Evolutionary conservation across 2,113 vertebrate species (phyloP).

Genomic region (Calyptomena viridis): DNA sequence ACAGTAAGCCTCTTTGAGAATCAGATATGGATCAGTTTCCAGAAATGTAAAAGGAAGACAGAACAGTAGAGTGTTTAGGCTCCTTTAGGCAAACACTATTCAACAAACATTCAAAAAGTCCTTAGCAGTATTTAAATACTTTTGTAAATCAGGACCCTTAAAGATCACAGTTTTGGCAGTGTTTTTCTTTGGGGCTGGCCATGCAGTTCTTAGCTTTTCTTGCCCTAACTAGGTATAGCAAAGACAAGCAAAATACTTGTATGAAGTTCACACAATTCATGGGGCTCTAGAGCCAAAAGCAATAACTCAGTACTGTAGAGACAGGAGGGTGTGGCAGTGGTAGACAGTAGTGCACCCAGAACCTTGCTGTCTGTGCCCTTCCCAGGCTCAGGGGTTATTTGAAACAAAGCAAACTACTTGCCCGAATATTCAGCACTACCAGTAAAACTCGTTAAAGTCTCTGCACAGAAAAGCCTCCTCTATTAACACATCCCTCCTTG

Average conservation of each 20-base stretch:
- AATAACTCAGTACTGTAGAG: neutral
- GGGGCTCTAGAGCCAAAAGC: neutral
- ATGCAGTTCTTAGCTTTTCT: neutral
- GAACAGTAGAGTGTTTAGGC: neutral
- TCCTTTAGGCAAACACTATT: neutral
- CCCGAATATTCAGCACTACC: neutral
- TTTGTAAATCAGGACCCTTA: fast-evolving
- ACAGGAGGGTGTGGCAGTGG: neutral
- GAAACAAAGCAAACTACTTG: neutral
- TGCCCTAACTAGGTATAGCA: neutral
- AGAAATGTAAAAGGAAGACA: neutral
- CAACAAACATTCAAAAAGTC: neutral
- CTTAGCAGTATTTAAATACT: neutral
- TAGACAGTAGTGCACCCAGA: neutral
- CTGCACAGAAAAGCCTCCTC: neutral
- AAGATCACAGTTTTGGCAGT: neutral
- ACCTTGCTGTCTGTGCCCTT: neutral
- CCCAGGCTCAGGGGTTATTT: neutral
- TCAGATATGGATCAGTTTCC: neutral
- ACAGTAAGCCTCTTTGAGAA: neutral
- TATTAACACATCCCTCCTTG: neutral
- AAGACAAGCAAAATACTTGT: neutral
- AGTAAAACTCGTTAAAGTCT: neutral
- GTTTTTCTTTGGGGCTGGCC: neutral
- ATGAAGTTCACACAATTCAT: neutral